Base-by-base conservation (phyloP, 2,797 vertebrate species). In the Gymnothorax reevesii region DNA sequence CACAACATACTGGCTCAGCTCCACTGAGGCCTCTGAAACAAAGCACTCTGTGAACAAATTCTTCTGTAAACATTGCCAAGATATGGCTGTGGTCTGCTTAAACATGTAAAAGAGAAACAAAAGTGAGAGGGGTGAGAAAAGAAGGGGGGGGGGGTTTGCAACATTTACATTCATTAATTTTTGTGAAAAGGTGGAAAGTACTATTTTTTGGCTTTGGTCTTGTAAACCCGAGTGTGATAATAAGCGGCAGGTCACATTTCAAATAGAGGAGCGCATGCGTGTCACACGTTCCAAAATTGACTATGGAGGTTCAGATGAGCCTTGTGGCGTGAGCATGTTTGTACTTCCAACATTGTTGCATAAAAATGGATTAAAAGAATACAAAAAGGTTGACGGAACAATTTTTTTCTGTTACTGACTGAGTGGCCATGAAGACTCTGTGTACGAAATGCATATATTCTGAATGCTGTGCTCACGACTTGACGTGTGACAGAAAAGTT, bases 401-500 rank as follows among this genome's bases (percentile, higher is more conserved):
- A 71, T 3, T 75, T 1, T 33, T 75, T 42, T 75, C 10, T 25
- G 15, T 52, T 49, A 7, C 33, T 42, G 7, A 20, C 52, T 77
- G 3, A 52, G 13, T 22, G 42, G 73, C 20, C 17, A 52, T 42
- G 52, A 77, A 20, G 33, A 49, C 73, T 17, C 42, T 52, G 73
- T 33, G 69, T 20, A 17, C 20, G 33, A 52, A 77, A 77, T 77
- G 73, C 52, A 42, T 42, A 77, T 77, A 17, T 73, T 33, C 12
- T 27, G 33, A 33, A 77, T 77, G 49, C 73, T 20, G 6, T 77
- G 73, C 42, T 20, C 73, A 77, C 49, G 73, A 42, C 20, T 52
- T 80, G 7, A 80, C 22, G 52, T 80, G 52, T 54, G 17, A 22
- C 96, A 97, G 96, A 97, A 96, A 95, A 96, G 94, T 95, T 97